Conservation (phyloP, 2,888 invertebrate genomes). For the Geotrupes spiniger region DNA sequence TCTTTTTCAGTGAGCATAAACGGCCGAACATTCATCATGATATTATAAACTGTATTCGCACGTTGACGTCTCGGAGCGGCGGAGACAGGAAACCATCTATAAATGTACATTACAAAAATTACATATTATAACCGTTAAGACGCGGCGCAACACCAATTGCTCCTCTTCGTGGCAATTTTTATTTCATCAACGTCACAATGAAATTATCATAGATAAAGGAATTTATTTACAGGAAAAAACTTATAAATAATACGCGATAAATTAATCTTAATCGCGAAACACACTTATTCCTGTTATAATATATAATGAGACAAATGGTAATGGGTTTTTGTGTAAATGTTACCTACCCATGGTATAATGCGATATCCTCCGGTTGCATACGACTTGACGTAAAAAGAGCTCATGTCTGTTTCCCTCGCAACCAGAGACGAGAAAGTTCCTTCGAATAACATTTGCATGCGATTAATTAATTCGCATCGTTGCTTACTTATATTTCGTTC, state of each 20-base stretch:
- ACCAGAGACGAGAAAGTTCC: too few relatives aligned
- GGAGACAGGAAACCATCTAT: slow-evolving; percentile 7
- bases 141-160: slow-evolving; percentile 1
- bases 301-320: too few relatives aligned
- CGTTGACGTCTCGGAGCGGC: slow-evolving; percentile 5
- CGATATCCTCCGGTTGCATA: too few relatives aligned
- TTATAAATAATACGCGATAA: slow-evolving; percentile 1
- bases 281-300: too few relatives aligned
- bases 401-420: too few relatives aligned
- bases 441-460: too few relatives aligned
- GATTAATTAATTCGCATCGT: too few relatives aligned
- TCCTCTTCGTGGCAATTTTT: not conserved
- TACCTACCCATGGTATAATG: too few relatives aligned
- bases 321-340: too few relatives aligned
- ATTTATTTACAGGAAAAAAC: slow-evolving; percentile 6
- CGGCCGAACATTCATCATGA: slow-evolving; percentile 21
- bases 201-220: slow-evolving; percentile 4
- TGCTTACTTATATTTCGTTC: too few relatives aligned
- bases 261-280: not conserved
- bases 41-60: slow-evolving; percentile 13
- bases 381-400: too few relatives aligned
- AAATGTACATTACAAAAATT: slow-evolving; percentile 6
- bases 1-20: slow-evolving; percentile 25
- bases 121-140: slow-evolving; percentile 7
- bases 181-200: slow-evolving; percentile 1